Base-by-base conservation (phyloP, 2,113 vertebrate species). In the Diphyllodes magnificus region DNA sequence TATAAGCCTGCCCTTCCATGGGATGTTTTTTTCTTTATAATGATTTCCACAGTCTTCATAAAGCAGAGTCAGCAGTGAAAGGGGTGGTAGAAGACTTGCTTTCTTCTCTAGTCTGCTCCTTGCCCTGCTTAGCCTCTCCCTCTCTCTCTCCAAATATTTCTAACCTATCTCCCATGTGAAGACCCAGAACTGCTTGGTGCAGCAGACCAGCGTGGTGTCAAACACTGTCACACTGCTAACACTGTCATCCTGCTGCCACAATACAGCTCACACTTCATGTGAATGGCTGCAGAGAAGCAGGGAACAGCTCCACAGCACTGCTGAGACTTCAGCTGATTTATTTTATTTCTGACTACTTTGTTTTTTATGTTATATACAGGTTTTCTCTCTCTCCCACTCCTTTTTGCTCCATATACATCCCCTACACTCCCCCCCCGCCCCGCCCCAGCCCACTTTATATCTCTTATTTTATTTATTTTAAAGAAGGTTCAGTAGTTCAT, bases 211-310 rank as follows among this genome's bases (percentile, higher is more conserved):
- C 0, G 2, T 1, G 0, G 13, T 64, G 40, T 21, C 73, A 31
- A 57, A 45, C 8, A 14, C 16, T 0, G 0, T 7, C 1, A 0
- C 49, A 72, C 51, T 20, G 15, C 50, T 51, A 51, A 44, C 8
- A 11, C 20, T 0, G 0, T 7, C 1, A 0, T 60, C 66, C 53
- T 24, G 14, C n/a, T 1, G 4, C 42, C 4, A 4, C 17, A 11
- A 8, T 9, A 5, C 35, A 28, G 47, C 68, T 88, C 11, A 0
- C 59, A 27, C 59, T 68, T 56, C 1, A 1, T 21, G 10, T 9
- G 13, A 64, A 45, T 0, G 2, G 53, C 72, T 83, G 33, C 65
- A 68, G 66, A 70, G 53, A 16, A 61, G 50, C 37, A 54, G 30
- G 33, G 33, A 68, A 22, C 10, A 15, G 35, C 56, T 39, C 50